phyloP scores from a whole-genome alignment of 2,113 vertebrate species.

The Alaudala cheleensis region DNA sequence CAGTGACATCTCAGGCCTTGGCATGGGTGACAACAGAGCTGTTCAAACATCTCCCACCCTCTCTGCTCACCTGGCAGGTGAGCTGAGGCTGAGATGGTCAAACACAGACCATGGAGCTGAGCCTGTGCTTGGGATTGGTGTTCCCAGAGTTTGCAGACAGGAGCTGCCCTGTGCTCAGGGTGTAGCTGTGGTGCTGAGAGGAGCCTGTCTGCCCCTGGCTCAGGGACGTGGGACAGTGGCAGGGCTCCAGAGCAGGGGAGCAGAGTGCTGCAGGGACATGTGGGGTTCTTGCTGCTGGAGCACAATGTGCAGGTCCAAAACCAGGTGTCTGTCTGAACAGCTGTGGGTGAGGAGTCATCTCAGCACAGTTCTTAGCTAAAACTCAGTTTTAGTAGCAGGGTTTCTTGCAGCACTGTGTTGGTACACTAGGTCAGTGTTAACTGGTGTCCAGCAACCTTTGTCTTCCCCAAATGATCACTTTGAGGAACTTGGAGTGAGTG shows the following conservation, averaged over 20 bases:
- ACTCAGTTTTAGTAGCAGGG: not conserved
- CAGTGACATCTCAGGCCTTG: not conserved
- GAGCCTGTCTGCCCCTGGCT: not conserved
- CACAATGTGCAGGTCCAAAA: not conserved
- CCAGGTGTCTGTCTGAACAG: not conserved
- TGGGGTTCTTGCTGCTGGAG: not conserved
- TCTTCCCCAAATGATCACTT: not conserved
- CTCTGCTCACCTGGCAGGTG: not conserved
- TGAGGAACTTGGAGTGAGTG: not conserved
- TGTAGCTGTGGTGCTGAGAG: fast-evolving
- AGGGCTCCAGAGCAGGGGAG: not conserved
- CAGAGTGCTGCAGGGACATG: not conserved
- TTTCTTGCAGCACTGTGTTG: not conserved
- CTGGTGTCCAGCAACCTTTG: not conserved
- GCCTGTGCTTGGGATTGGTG: not conserved
- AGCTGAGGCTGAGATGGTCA: not conserved
- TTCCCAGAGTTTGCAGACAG: not conserved
- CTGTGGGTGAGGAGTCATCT: not conserved
- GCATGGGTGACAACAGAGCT: fast-evolving
- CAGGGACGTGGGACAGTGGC: fast-evolving
- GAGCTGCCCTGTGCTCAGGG: not conserved
- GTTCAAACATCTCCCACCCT: fast-evolving
- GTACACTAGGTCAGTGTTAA: not conserved
- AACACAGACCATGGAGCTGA: fast-evolving
- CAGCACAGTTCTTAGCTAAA: not conserved